Evolutionary conservation across 1,140 invertebrate species (phyloP), one percentile per base, ranked within the genome.

Genomic region (Euwallacea fornicatus): DNA sequence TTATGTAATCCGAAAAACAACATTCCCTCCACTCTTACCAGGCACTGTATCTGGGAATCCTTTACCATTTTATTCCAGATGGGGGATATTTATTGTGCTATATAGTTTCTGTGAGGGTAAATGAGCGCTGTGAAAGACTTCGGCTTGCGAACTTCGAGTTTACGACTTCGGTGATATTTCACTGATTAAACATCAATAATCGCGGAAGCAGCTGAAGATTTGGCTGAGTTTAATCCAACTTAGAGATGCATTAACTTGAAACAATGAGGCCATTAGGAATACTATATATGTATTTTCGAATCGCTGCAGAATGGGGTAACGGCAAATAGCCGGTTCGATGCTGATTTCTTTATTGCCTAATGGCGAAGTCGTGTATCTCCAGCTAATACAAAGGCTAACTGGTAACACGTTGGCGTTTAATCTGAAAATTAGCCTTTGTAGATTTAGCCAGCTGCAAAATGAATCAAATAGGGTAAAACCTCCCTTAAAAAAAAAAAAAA

Each of bases 291-390:
- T 10, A 33, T 33, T 33, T 33, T 33, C 13, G 46, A 50, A 6
- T 50, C 2, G 6, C 46, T 11, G 13, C 46, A 13, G 46, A 50
- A 50, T 50, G 46, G 9, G 54, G 54, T 56, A 9, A 9, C 0
- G 54, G 16, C 54, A 9, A 56, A 56, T 15, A 56, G 16, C 54
- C n/a, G 16, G n/a, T 16, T 21, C 54, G 54, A 56, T 15, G 16
- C 16, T 56, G 54, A 56, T 56, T 56, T 56, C 54, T 56, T 56
- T 56, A 56, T 56, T 15, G 16, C 8, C 11, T 56, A 56, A 56
- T 56, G 54, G 54, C n/a, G 54, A 56, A 56, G 54, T 9, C 54
- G 16, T 56, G 54, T 56, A 56, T 56, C 16, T 56, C n/a, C 16
- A 13, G 54, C 16, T 56, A 16, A 56, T 56, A n/a, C 54, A 56